Conservation (phyloP, 2,113 vertebrate species). For the Hemiprocne comata region DNA sequence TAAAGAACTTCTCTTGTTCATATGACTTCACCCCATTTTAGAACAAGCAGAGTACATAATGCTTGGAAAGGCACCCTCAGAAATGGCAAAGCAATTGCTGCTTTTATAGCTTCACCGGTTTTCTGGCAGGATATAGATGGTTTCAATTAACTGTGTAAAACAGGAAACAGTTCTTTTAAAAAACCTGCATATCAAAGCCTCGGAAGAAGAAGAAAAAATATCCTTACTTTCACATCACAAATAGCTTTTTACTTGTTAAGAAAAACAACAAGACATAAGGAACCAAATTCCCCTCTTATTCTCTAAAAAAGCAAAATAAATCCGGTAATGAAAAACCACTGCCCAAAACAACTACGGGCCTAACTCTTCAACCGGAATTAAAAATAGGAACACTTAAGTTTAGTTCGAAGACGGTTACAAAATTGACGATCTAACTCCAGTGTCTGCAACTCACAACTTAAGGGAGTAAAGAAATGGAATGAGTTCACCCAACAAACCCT, state of each 20-base stretch:
- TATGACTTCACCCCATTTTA: neutral
- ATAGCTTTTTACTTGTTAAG: neutral
- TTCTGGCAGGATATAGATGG: neutral
- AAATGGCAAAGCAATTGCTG: neutral
- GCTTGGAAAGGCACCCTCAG: neutral
- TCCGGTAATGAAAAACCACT: neutral
- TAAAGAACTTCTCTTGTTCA: neutral
- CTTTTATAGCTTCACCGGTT: neutral
- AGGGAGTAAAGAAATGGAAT: accelerated
- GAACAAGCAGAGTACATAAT: accelerated
- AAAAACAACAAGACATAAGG: neutral
- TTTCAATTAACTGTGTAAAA: neutral
- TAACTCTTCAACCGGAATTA: neutral
- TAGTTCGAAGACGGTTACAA: neutral
- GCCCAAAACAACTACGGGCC: neutral
- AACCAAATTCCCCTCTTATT: neutral
- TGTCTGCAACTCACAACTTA: neutral
- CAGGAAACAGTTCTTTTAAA: neutral
- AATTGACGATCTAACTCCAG: neutral
- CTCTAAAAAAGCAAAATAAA: neutral
- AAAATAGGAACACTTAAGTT: neutral
- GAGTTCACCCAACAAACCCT: neutral
- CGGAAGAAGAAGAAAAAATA: neutral
- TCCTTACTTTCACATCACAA: neutral
- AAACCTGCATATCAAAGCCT: neutral